Percentiles rank a stretch among this genome's conserved stretches.
phyloP scores from a whole-genome alignment of 2,888 invertebrate genomes.

The Corythucha ciliata region DNA sequence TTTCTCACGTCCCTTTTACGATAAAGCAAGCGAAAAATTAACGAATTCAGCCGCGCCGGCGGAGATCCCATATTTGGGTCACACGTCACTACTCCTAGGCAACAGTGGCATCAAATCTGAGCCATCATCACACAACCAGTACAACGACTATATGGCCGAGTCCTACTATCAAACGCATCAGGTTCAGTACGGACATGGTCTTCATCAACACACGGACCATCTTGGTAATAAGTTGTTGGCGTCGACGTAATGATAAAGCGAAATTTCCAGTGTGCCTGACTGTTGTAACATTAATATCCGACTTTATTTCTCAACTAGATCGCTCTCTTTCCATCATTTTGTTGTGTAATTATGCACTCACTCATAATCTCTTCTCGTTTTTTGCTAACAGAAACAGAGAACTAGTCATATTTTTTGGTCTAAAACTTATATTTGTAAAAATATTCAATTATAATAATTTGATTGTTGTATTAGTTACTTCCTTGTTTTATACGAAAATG shows the following conservation, averaged over 20 bases:
- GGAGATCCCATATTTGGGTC: slow-evolving; percentile 47
- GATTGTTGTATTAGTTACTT: no score
- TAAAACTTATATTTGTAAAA: no score
- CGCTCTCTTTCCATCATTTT: no score
- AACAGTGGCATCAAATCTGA: slow-evolving; percentile 43
- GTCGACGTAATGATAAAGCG: slow-evolving; percentile 25
- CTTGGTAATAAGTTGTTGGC: slow-evolving; percentile 35
- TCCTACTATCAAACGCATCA: slow-evolving; percentile 40
- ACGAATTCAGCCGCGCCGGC: slow-evolving; percentile 20
- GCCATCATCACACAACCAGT: slow-evolving; percentile 39
- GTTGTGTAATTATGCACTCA: no score
- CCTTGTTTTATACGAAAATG: no score
- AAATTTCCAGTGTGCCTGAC: no score
- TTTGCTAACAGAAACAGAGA: no score
- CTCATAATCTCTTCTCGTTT: no score
- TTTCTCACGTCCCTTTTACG: slow-evolving; percentile 8
- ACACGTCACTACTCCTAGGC: slow-evolving; percentile 47
- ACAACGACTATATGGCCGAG: slow-evolving; percentile 38
- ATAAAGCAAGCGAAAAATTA: slow-evolving; percentile 20
- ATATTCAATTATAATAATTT: no score
- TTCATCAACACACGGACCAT: slow-evolving; percentile 31
- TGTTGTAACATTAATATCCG: no score
- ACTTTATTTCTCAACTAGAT: no score
- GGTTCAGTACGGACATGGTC: slow-evolving; percentile 40
- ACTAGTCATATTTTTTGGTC: no score